Evolutionary conservation across 2,888 invertebrate genomes (phyloP).

Genomic region (Cephus spinipes): DNA sequence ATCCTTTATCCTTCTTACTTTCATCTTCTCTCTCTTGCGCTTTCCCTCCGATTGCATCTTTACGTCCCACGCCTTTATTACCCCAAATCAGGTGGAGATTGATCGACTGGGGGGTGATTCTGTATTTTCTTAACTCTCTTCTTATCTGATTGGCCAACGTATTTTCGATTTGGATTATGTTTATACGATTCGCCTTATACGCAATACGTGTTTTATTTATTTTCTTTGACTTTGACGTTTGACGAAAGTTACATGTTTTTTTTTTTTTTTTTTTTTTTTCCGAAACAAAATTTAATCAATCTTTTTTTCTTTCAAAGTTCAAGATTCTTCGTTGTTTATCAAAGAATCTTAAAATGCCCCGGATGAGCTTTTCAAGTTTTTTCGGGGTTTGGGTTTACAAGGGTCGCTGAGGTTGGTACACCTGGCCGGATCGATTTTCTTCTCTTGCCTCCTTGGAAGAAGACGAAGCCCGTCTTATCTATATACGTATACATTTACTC

Average conservation of each 20-base stretch:
- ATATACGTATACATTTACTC: not conserved
- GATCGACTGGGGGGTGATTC: not conserved
- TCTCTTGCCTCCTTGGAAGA: not conserved
- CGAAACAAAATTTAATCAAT: not conserved
- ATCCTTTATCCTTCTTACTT: slow-evolving; percentile 5
- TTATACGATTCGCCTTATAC: not conserved
- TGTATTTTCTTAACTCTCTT: not conserved
- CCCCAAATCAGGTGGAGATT: not conserved
- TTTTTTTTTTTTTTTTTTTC: not conserved
- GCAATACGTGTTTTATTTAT: not conserved
- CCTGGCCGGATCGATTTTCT: not conserved
- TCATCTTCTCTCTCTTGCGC: slow-evolving; percentile 2
- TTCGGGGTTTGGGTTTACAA: not conserved
- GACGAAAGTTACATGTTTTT: no score
- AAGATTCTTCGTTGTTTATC: not conserved
- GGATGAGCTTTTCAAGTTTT: not conserved
- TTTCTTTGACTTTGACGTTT: not conserved
- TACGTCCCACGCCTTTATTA: not conserved
- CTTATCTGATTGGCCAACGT: not conserved
- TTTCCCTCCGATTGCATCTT: slow-evolving; percentile 7
- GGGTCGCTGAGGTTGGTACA: not conserved
- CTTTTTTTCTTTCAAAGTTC: not conserved
- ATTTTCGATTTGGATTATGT: not conserved
- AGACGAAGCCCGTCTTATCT: not conserved
- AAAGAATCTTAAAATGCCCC: not conserved